Evolutionary conservation across 2,797 vertebrate species (phyloP), one percentile per base, ranked within the genome.

Genomic region (Gadopsis bispinosus): DNA sequence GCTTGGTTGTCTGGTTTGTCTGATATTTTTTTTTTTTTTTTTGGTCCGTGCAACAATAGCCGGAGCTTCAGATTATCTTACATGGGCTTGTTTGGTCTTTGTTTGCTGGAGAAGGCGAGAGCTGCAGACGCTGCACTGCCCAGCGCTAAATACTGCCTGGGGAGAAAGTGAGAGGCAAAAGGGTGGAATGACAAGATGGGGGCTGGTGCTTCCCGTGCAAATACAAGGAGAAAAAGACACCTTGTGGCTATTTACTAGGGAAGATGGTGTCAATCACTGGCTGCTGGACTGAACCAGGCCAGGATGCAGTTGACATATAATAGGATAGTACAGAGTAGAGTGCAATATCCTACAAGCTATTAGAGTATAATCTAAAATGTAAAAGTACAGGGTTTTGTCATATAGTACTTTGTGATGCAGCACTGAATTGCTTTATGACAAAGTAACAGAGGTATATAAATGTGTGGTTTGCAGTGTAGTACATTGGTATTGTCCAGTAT

Each of bases 401-500:
- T 41, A 7, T 48, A 26, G 33, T 79, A 55, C 59, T 80, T 74
- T 72, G 33, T 65, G 26, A 11, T 48, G 45, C 61, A 51, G 65
- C 58, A 17, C 20, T 64, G 16, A 66, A 51, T 76, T 48, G 26
- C 26, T 75, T 80, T 19, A 58, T 59, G 59, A 35, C 35, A 37
- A n/a, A 11, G 31, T 37, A 35, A 51, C 43, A 59, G 62, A 75
- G 53, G 33, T 81, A 73, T 31, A 20, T 69, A 10, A 50, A 65
- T 67, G 86, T 41, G 72, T 43, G 54, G 47, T 80, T 83, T 73
- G 65, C 75, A 56, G 73, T 83, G 79, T 85, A 71, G 72, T 87
- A 81, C 81, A 63, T 75, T 77, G 81, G 83, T 77, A 50, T 84
- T 87, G 77, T 90, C 83, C 81, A 94, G 85, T 75, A 94, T 93